Percentiles rank a stretch among this genome's conserved stretches.
phyloP scores from a whole-genome alignment of 1,140 invertebrate species.

The Babylonia areolata region DNA sequence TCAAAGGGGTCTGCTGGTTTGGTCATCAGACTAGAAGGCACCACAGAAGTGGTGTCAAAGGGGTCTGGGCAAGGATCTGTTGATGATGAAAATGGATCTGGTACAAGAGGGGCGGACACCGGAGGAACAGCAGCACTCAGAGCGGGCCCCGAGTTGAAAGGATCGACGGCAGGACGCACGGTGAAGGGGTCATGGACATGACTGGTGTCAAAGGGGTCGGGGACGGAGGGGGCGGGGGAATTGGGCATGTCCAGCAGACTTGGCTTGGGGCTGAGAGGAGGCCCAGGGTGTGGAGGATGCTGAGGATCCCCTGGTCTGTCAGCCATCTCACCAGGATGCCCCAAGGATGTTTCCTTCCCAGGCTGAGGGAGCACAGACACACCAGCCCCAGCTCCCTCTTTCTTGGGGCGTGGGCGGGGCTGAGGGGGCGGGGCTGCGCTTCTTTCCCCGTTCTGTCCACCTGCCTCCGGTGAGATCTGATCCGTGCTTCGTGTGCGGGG shows the following conservation, averaged over 20 bases:
- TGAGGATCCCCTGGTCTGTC: no score
- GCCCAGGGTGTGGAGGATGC: not conserved
- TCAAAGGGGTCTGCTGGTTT: constrained; percentile 38
- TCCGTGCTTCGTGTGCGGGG: constrained; percentile 51
- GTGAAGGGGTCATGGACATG: constrained; percentile 21
- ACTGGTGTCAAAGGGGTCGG: constrained; percentile 32
- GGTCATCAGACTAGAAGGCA: not conserved
- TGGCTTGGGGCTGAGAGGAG: not conserved
- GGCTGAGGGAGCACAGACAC: constrained; percentile 2
- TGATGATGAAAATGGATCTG: constrained; percentile 20
- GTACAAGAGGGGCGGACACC: not conserved
- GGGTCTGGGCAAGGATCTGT: constrained; percentile 16
- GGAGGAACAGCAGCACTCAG: not conserved
- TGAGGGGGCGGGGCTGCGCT: not conserved
- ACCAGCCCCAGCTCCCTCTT: not conserved
- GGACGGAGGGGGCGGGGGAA: not conserved
- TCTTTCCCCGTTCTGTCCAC: not conserved
- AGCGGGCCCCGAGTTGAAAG: not conserved
- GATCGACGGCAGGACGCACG: not conserved
- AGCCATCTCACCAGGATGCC: no score
- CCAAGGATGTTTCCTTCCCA: no score
- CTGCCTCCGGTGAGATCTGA: constrained; percentile 48
- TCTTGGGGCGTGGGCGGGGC: not conserved
- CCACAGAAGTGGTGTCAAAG: constrained; percentile 37
- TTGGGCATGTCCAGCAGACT: constrained; percentile 19